phyloP scores from a whole-genome alignment of 2,797 vertebrate genomes.

The Syndactyla subalaris region DNA sequence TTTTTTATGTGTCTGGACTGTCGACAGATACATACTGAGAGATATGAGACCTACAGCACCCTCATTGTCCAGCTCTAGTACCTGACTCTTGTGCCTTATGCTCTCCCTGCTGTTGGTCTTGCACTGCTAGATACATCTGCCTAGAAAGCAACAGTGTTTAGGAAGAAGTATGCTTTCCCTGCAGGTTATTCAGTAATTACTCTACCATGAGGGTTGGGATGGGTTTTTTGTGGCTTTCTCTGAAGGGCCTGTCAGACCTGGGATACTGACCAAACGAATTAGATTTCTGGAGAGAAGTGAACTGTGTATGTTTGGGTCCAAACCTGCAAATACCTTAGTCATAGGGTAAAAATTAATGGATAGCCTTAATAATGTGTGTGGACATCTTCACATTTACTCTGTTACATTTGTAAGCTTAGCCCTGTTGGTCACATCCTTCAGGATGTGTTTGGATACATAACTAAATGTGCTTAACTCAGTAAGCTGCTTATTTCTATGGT shows the following conservation, averaged over 20 bases:
- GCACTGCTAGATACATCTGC: background rate
- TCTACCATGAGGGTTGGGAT: fast-evolving
- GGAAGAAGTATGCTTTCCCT: background rate
- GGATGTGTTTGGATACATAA: background rate
- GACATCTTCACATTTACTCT: background rate
- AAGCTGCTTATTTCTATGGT: background rate
- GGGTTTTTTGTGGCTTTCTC: background rate
- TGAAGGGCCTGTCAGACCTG: background rate
- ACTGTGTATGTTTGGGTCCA: background rate
- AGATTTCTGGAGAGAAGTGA: background rate
- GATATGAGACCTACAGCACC: background rate
- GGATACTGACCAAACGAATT: background rate
- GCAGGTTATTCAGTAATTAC: background rate
- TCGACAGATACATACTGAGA: background rate
- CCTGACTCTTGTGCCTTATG: background rate
- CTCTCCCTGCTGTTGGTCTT: background rate
- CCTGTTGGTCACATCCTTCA: background rate
- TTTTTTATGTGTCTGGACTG: background rate
- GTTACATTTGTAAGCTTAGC: background rate
- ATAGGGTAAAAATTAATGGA: background rate
- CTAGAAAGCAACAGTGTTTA: background rate
- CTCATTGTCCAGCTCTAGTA: background rate
- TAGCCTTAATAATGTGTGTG: background rate
- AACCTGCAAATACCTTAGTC: background rate
- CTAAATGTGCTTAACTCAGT: background rate